Conservation (phyloP, 2,113 vertebrate species). For the Chunga burmeisteri region DNA sequence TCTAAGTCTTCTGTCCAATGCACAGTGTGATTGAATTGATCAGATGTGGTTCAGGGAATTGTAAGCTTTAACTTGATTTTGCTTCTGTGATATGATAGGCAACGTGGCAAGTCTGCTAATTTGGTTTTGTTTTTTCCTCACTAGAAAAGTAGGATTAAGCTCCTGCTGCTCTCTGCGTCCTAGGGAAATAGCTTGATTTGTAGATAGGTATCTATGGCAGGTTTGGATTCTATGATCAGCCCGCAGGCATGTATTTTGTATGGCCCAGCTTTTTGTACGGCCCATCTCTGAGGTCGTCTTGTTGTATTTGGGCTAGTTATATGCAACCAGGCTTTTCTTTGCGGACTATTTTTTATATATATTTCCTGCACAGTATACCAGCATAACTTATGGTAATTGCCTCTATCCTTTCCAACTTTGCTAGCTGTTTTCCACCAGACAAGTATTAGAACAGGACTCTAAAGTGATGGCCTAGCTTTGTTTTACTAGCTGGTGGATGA, state of each 20-base stretch:
- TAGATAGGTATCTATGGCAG: neutral
- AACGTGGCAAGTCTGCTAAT: neutral
- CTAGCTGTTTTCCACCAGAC: neutral
- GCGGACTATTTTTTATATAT: neutral
- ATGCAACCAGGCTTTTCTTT: neutral
- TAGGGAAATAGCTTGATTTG: neutral
- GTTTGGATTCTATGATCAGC: neutral
- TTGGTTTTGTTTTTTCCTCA: neutral
- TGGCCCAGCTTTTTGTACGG: neutral
- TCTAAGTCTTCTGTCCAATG: neutral
- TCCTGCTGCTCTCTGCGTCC: neutral
- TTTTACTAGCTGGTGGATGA: neutral
- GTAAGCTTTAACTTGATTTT: neutral
- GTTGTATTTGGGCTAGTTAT: neutral
- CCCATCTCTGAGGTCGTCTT: neutral
- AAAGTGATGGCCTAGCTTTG: neutral
- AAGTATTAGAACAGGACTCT: neutral
- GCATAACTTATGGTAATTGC: neutral
- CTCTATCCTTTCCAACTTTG: neutral
- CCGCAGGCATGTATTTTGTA: fast-evolving
- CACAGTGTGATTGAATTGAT: neutral
- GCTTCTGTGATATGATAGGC: neutral
- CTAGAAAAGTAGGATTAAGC: neutral
- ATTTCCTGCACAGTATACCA: neutral
- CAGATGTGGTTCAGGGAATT: neutral